A percentile compares a stretch with the other conserved stretches of the same genome.
Evolutionary conservation across 2,888 invertebrate genomes (phyloP).

Genomic region (Acanthoscelides obtectus): DNA sequence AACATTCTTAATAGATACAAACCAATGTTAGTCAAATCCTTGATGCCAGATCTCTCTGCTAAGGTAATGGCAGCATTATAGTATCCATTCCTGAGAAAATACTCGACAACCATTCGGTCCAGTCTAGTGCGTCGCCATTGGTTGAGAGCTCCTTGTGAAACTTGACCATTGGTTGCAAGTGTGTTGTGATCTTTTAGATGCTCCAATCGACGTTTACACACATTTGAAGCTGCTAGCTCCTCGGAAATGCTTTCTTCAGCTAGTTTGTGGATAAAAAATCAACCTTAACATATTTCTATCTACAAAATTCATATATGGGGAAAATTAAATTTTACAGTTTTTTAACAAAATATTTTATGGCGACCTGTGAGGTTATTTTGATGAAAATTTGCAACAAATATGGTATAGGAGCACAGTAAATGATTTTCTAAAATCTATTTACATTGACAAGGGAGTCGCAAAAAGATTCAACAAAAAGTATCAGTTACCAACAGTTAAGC

Average conservation of each 20-base stretch:
- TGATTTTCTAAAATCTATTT: too few relatives aligned
- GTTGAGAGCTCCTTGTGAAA: conserved; percentile 56
- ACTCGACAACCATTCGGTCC: conserved; percentile 95
- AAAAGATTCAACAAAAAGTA: too few relatives aligned
- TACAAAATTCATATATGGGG: too few relatives aligned
- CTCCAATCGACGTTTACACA: conserved; percentile 88
- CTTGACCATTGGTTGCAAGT: conserved; percentile 41
- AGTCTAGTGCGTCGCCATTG: conserved; percentile 83
- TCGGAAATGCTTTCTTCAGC: conserved; percentile 91
- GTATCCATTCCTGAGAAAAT: conserved; percentile 90
- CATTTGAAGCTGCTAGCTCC: conserved; percentile 84
- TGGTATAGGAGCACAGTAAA: too few relatives aligned
- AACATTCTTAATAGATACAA: too few relatives aligned
- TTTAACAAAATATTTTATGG: too few relatives aligned
- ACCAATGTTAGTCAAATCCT: conserved; percentile 91
- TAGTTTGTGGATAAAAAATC: conserved; percentile 18
- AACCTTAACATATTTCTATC: too few relatives aligned
- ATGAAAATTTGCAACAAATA: too few relatives aligned
- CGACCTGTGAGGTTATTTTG: too few relatives aligned
- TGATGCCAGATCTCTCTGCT: conserved; percentile 72
- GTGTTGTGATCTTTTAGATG: conserved; percentile 75
- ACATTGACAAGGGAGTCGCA: too few relatives aligned
- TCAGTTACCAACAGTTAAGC: too few relatives aligned
- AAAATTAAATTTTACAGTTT: too few relatives aligned
- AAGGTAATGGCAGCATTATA: conserved; percentile 90